phyloP scores from a whole-genome alignment of 2,113 vertebrate genomes.

The Trematocara zebra region DNA sequence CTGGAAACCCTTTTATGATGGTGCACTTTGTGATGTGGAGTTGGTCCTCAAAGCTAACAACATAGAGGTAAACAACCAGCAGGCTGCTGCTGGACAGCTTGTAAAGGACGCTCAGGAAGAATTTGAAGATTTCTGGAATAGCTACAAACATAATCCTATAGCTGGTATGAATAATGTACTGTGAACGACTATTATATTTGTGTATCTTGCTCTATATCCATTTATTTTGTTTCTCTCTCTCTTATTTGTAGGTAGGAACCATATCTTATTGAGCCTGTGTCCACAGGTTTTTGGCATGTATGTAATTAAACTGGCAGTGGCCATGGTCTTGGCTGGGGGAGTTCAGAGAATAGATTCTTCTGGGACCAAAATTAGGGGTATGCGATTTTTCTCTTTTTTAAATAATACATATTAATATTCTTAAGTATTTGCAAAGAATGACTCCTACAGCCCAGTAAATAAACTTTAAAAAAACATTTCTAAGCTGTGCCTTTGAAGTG shows the following conservation, averaged over 20 bases:
- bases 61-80: conserved; percentile 90
- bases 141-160: conserved; percentile 76
- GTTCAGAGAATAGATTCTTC: conserved; percentile 90
- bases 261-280: conserved; percentile 90
- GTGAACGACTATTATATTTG: not conserved
- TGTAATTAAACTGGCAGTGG: conserved; percentile 89
- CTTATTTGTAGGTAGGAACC: conserved; percentile 82
- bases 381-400: not conserved
- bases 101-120: conserved; percentile 86
- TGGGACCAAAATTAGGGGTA: conserved; percentile 89
- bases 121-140: conserved; percentile 87
- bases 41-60: conserved; percentile 92
- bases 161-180: conserved; percentile 71
- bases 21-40: conserved; percentile 83
- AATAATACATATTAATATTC: not conserved
- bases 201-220: not conserved
- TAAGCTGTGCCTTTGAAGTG: not conserved
- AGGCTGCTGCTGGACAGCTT: conserved; percentile 71
- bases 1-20: conserved; percentile 85
- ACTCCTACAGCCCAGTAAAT: not conserved
- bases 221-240: not conserved
- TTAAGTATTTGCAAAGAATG: not conserved
- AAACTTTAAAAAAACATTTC: not conserved
- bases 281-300: conserved; percentile 97
- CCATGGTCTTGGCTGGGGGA: conserved; percentile 92